Base-by-base conservation (phyloP, 2,888 invertebrate genomes). In the Parascotia fuliginaria region DNA sequence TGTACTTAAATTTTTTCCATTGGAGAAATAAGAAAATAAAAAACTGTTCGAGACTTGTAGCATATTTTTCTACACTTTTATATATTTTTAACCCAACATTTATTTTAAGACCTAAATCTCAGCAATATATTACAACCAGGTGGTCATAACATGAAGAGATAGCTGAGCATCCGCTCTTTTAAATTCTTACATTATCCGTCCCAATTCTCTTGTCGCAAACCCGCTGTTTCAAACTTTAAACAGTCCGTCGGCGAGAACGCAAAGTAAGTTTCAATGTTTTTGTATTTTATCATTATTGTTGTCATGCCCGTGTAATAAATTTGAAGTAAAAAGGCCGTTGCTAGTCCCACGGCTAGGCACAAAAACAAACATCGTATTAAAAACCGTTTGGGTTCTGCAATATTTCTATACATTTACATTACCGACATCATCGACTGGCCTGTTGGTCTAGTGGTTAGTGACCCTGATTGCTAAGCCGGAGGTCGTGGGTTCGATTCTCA, bases 191-290 rank as follows among this genome's bases (percentile, higher is more conserved):
- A 58, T 41, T 51, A 55, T 38, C 50, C 40, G 49, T 55, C 34
- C n/a, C 43, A 39, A 56, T 60, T 55, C 59, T 55, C 42, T 50
- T 29, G 31, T 40, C 36, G 46, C 19, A 4, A 32, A 45, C 52
- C 32, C 48, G 28, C 54, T 50, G 55, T 49, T 60, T 61, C 53
- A 58, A 73, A 72, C 60, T 74, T 71, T 62, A 50, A 50, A 61
- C 65, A 63, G 51, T 53, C 41, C 44, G 60, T 53, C 41, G 42
- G 60, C 54, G 45, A 44, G 55, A 70, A 72, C 67, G 58, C 48
- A 59, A 73, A 71, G 67, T 69, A 66, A 57, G 41, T 57, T 60
- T 68, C 60, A 45, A 49, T 64, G 63, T 65, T 65, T 62, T 55
- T 48, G 58, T 57, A 31, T 57, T 65, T 60, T 60, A 57, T 51